Evolutionary conservation across 53 echinoderm and acorn worm genomes (phyloP).

Genomic region (Hippasteria phrygiana): DNA sequence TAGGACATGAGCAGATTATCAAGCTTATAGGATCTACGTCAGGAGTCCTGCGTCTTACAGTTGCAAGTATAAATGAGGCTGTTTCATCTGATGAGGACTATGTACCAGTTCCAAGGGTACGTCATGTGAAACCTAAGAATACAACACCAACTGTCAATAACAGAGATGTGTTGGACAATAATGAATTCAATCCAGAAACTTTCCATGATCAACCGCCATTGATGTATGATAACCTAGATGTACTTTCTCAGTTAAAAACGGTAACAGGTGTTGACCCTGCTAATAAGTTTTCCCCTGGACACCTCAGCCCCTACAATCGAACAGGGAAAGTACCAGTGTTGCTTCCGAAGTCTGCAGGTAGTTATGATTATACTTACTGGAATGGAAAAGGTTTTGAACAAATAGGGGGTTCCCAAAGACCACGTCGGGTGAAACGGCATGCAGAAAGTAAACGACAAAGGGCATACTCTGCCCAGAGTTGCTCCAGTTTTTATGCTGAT

Average conservation of each 20-base stretch:
- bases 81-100: constrained; percentile 91
- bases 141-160: constrained; percentile 73
- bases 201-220: constrained; percentile 65
- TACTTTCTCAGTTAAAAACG: constrained; percentile 2
- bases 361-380: constrained; percentile 78
- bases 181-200: constrained; percentile 73
- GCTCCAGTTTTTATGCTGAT: constrained; percentile 67
- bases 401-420: constrained; percentile 65
- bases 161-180: constrained; percentile 75
- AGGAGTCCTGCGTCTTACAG: constrained; percentile 89
- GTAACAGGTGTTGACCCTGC: constrained; percentile 15
- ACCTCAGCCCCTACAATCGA: constrained; percentile 90
- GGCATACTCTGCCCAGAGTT: constrained; percentile 70
- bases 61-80: constrained; percentile 79
- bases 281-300: constrained; percentile 95
- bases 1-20: constrained; percentile 94
- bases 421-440: constrained; percentile 65
- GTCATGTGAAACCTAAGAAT: constrained; percentile 76
- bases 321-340: constrained; percentile 71
- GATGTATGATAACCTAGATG: constrained; percentile 50
- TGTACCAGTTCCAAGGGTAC: constrained; percentile 70
- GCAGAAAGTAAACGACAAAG: constrained; percentile 64
- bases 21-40: constrained; percentile 92
- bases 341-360: constrained; percentile 56
- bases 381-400: constrained; percentile 72